phyloP scores from a whole-genome alignment of 2,888 invertebrate genomes.

The Apotomis turbidana region DNA sequence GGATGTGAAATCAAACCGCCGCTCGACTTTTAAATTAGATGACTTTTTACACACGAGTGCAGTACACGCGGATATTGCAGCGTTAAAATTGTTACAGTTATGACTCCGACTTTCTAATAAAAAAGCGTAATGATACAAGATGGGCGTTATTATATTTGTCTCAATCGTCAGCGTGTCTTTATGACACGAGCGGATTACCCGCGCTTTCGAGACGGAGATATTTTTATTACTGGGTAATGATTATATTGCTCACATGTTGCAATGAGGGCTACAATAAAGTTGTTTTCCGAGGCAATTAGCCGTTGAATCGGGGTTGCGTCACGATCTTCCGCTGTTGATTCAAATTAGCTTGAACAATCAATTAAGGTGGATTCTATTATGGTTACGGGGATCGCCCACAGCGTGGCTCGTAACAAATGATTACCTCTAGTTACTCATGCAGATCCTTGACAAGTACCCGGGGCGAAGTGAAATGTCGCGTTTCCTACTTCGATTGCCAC shows the following conservation, averaged over 20 bases:
- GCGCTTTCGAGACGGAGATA: slow-evolving; percentile 25
- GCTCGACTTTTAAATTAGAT: slow-evolving; percentile 71
- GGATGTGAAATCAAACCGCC: slow-evolving; percentile 79
- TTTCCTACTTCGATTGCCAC: slow-evolving; percentile 11
- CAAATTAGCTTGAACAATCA: slow-evolving; percentile 40
- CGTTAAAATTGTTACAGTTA: slow-evolving; percentile 60
- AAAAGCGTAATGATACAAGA: slow-evolving; percentile 46
- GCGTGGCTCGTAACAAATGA: slow-evolving; percentile 60
- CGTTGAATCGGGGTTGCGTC: slow-evolving; percentile 39
- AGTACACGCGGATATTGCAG: slow-evolving; percentile 63
- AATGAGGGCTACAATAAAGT: slow-evolving; percentile 34
- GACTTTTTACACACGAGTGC: slow-evolving; percentile 70
- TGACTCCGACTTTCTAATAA: slow-evolving; percentile 65
- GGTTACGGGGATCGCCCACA: slow-evolving; percentile 54
- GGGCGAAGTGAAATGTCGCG: slow-evolving; percentile 10
- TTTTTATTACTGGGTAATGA: slow-evolving; percentile 37
- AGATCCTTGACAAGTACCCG: slow-evolving; percentile 19
- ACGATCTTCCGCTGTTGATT: slow-evolving; percentile 34
- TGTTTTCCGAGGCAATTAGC: slow-evolving; percentile 41
- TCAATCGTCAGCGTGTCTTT: slow-evolving; percentile 35
- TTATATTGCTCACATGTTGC: slow-evolving; percentile 32
- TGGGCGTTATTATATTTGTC: slow-evolving; percentile 42
- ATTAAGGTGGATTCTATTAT: slow-evolving; percentile 36
- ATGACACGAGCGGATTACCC: slow-evolving; percentile 30
- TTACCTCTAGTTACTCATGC: slow-evolving; percentile 19